Conservation (phyloP, 2,797 vertebrate species). For the Cyclura pinguis region DNA sequence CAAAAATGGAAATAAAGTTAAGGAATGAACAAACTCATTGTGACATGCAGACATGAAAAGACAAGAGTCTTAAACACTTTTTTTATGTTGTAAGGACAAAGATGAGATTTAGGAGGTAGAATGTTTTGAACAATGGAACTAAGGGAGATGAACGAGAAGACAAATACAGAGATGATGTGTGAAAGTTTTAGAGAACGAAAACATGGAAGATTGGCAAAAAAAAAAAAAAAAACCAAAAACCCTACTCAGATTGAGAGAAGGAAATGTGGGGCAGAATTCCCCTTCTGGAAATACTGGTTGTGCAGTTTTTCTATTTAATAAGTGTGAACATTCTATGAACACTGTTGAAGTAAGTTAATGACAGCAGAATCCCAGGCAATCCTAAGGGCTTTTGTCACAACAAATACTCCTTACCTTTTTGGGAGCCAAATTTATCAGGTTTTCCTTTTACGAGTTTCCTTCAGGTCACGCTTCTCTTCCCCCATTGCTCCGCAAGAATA, state of each 20-base stretch:
- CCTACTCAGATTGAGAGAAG: background rate
- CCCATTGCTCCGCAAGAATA: background rate
- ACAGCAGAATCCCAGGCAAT: background rate
- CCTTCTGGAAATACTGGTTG: background rate
- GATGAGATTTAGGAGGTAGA: no score
- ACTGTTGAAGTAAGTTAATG: background rate
- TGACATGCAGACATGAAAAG: background rate
- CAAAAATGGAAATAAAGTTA: background rate
- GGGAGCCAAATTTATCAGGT: background rate
- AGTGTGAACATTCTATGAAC: no score
- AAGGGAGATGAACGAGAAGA: background rate
- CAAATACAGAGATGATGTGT: background rate
- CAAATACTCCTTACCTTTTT: slow-evolving; percentile 16
- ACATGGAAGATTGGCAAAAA: background rate
- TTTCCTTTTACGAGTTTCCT: background rate
- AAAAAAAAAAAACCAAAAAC: background rate
- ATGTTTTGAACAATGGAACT: background rate
- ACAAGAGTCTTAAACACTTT: background rate
- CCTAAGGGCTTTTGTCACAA: background rate
- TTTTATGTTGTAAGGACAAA: background rate
- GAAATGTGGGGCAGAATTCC: no score
- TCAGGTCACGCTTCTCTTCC: background rate
- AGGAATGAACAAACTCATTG: background rate
- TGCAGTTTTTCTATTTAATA: no score
- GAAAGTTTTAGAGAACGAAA: background rate